Evolutionary conservation across 1,140 invertebrate genomes (phyloP).

Genomic region (Saccostrea cuccullata): DNA sequence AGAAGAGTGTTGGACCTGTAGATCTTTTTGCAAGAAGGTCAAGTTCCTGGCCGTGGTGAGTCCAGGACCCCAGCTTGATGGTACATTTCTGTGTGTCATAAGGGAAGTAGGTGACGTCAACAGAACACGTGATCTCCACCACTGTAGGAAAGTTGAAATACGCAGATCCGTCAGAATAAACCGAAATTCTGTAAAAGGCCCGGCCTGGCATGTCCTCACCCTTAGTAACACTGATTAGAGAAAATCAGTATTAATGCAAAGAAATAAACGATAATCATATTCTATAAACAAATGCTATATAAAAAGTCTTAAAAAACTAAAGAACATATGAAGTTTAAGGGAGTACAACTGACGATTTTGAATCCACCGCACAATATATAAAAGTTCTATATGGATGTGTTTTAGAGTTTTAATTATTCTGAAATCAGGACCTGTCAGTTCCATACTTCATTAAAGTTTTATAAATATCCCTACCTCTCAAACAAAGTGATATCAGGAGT

Average conservation of each 20-base stretch:
- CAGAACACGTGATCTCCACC: not conserved
- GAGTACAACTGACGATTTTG: too few relatives aligned
- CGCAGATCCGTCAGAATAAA: conserved; percentile 38
- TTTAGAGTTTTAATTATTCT: not conserved
- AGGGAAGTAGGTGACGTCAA: conserved; percentile 39
- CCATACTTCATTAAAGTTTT: not conserved
- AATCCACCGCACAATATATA: not conserved
- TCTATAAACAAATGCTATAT: not conserved
- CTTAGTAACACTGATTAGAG: not conserved
- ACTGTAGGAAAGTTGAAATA: conserved; percentile 42
- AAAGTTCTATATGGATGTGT: not conserved
- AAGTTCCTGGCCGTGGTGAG: not conserved
- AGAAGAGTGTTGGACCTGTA: not conserved
- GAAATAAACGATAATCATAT: not conserved
- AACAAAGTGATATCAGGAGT: not conserved
- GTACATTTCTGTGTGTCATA: conserved; percentile 37
- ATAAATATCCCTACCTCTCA: not conserved
- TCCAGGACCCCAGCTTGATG: conserved; percentile 26
- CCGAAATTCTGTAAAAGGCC: not conserved
- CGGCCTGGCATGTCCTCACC: conserved; percentile 9
- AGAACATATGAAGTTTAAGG: not conserved
- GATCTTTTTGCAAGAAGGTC: conserved; percentile 67
- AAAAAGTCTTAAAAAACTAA: too few relatives aligned
- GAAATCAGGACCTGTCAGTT: too few relatives aligned
- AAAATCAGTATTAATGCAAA: not conserved